phyloP scores from a whole-genome alignment of 2,113 vertebrate species.

The Turnix velox region DNA sequence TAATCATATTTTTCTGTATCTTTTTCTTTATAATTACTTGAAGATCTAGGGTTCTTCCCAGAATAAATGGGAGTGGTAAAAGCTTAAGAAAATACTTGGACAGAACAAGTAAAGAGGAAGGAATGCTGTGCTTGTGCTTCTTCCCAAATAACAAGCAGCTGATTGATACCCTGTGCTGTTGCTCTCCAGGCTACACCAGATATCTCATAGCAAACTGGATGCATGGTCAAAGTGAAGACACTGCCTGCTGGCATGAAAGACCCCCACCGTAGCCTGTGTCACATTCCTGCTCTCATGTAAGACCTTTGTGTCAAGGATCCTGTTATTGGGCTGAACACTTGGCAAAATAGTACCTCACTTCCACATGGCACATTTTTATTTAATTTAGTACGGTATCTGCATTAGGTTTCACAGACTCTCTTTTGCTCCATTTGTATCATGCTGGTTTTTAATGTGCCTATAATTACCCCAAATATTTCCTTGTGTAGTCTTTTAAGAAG shows the following conservation, averaged over 20 bases:
- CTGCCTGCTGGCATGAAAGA: neutral
- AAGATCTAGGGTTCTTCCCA: neutral
- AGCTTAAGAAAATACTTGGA: neutral
- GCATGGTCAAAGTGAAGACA: neutral
- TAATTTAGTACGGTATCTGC: neutral
- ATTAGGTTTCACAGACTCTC: neutral
- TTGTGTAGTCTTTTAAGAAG: neutral
- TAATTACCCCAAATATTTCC: neutral
- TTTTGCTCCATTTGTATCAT: neutral
- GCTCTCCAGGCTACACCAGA: rapidly evolving
- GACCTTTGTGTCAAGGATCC: neutral
- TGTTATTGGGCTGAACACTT: neutral
- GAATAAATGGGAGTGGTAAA: neutral
- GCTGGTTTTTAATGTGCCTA: neutral
- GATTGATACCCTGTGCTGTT: neutral
- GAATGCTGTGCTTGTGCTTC: neutral
- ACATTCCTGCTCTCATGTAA: rapidly evolving
- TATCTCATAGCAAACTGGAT: neutral
- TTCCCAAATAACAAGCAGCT: neutral
- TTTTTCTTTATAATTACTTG: neutral
- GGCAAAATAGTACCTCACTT: neutral
- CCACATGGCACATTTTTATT: neutral
- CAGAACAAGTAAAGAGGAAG: neutral
- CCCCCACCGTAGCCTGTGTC: neutral
- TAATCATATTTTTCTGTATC: neutral